phyloP scores from a whole-genome alignment of 2,797 vertebrate species.

The Synanceia verrucosa region DNA sequence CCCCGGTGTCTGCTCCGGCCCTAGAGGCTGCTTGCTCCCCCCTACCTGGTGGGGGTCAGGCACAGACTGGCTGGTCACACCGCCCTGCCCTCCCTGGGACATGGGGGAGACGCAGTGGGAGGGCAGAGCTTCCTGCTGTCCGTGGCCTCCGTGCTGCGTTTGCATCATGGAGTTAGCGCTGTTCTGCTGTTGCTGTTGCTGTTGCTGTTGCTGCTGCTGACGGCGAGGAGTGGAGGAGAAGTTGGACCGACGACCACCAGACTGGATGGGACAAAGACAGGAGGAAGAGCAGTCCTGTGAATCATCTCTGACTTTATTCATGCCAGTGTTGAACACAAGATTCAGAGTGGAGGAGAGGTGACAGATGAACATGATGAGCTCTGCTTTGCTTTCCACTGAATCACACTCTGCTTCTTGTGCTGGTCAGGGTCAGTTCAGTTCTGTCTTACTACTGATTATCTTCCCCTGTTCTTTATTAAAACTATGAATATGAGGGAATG shows the following conservation, averaged over 20 bases:
- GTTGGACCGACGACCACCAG: slow-evolving; percentile 68
- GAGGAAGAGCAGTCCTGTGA: not conserved
- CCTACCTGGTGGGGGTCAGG: slow-evolving; percentile 78
- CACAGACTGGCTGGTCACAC: slow-evolving; percentile 63
- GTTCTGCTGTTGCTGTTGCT: slow-evolving; percentile 69
- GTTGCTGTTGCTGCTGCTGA: slow-evolving; percentile 63
- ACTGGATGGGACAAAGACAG: slow-evolving; percentile 47
- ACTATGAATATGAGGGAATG: slow-evolving; percentile 53
- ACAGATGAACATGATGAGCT: slow-evolving; percentile 58
- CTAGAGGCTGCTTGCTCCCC: not conserved
- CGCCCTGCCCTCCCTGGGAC: slow-evolving; percentile 70
- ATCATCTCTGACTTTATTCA: not conserved
- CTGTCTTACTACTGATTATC: not conserved
- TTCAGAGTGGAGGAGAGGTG: slow-evolving; percentile 6
- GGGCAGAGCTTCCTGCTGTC: slow-evolving; percentile 71
- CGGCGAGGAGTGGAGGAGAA: slow-evolving; percentile 57
- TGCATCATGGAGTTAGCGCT: slow-evolving; percentile 75
- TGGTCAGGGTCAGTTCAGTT: too few relatives aligned
- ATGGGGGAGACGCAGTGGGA: slow-evolving; percentile 79
- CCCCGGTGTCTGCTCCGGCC: not conserved
- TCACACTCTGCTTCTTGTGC: not conserved
- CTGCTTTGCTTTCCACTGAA: not conserved
- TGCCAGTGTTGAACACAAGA: not conserved
- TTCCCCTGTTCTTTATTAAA: not conserved
- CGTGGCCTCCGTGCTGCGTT: slow-evolving; percentile 66